These are phyloP conservation scores for Notocelia uddmanniana DNA, from an alignment of 2,888 invertebrate genomes.

Conservation along the genomic window DNA sequence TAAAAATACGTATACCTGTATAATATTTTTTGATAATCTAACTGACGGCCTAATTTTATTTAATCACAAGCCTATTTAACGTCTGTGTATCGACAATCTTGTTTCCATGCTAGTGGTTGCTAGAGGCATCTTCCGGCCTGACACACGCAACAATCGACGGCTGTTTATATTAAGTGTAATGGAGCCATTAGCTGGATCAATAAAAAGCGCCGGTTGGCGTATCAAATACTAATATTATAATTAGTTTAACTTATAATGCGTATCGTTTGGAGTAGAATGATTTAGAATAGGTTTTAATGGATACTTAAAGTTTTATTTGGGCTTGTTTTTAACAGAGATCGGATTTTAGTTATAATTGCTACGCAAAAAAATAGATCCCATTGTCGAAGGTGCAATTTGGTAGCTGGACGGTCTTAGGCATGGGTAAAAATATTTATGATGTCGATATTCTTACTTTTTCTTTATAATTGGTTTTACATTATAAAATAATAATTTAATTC, in stretches of 20 bases:
- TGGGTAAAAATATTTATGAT: too few relatives aligned
- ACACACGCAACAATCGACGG: conserved; percentile 17
- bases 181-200: conserved; percentile 27
- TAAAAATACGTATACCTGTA: too few relatives aligned
- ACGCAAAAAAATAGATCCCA: too few relatives aligned
- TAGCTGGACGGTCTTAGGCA: too few relatives aligned
- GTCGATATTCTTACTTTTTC: too few relatives aligned
- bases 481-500: too few relatives aligned
- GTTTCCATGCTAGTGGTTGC: neutral
- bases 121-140: conserved; percentile 8
- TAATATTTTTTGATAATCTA: too few relatives aligned
- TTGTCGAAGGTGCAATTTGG: too few relatives aligned
- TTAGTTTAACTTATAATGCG: conserved; percentile 28
- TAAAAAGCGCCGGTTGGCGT: conserved; percentile 29
- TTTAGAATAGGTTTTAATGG: conserved; percentile 9
- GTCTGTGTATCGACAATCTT: conserved; percentile 7
- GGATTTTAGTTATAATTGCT: too few relatives aligned
- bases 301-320: neutral
- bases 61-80: neutral
- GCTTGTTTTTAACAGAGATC: neutral
- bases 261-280: conserved; percentile 20
- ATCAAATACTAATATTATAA: conserved; percentile 39
- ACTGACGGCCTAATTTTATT: too few relatives aligned
- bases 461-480: too few relatives aligned
- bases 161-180: conserved; percentile 42